These are phyloP conservation scores for Coregonus ussuriensis DNA, from an alignment of 2,797 vertebrate genomes.

Conservation along the genomic window DNA sequence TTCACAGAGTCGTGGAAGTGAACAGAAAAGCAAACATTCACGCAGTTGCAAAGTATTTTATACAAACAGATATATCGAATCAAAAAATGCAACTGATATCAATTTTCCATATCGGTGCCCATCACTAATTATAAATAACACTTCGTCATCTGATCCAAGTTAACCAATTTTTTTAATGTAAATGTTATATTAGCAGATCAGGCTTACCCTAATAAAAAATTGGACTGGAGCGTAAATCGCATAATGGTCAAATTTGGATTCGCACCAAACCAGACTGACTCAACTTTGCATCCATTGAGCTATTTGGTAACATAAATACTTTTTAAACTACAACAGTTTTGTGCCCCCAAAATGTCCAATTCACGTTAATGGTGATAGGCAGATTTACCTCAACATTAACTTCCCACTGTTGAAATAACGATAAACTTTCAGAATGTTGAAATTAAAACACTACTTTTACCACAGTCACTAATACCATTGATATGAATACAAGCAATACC, in stretches of 20 bases:
- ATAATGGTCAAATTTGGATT: background rate
- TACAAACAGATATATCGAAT: too few relatives aligned
- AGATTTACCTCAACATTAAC: background rate
- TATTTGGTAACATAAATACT: too few relatives aligned
- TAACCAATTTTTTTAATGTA: background rate
- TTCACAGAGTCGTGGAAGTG: too few relatives aligned
- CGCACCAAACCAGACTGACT: background rate
- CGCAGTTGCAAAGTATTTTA: too few relatives aligned
- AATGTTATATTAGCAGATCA: background rate
- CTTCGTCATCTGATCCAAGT: background rate
- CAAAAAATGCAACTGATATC: too few relatives aligned
- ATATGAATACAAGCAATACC: background rate
- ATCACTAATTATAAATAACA: background rate
- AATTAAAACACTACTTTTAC: background rate
- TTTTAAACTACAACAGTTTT: background rate
- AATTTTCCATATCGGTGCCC: too few relatives aligned
- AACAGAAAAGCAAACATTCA: too few relatives aligned
- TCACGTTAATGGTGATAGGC: background rate
- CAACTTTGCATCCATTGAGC: background rate
- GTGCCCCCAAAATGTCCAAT: background rate
- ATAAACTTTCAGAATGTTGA: background rate
- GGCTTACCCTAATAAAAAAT: too few relatives aligned
- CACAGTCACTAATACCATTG: background rate
- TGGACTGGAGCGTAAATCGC: too few relatives aligned
- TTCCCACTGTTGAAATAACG: background rate